A percentile compares a stretch with the other conserved stretches of the same genome.
Evolutionary conservation across 2,888 invertebrate species (phyloP).

Genomic region (Ichneumoninae sp.): DNA sequence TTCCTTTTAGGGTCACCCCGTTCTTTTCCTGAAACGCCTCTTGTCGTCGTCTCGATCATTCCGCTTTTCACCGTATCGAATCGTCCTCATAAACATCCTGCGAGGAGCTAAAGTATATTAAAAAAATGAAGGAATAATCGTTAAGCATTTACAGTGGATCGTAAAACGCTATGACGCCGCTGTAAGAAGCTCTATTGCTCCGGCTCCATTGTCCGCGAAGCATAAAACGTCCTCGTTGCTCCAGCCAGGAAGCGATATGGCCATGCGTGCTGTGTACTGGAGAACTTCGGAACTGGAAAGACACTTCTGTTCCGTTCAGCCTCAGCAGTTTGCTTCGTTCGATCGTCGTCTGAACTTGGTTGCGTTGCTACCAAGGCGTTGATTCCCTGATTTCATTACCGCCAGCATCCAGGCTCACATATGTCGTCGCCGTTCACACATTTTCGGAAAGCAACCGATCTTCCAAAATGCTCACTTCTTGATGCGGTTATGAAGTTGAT

Average conservation of each 20-base stretch:
- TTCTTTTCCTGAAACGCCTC: conserved; percentile 12
- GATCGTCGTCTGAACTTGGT: conserved; percentile 27
- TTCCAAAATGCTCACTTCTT: neutral
- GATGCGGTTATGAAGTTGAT: neutral
- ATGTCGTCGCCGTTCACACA: conserved; percentile 45
- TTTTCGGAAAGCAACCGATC: conserved; percentile 16
- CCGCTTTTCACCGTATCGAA: conserved; percentile 52
- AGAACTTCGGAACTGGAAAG: conserved; percentile 33
- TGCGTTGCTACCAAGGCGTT: conserved; percentile 15
- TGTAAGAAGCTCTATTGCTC: conserved; percentile 1
- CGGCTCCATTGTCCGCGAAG: conserved; percentile 34
- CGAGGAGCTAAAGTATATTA: conserved; percentile 34
- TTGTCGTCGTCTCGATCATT: conserved; percentile 61
- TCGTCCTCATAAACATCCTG: conserved; percentile 57
- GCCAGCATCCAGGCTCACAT: neutral
- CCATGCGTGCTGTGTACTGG: neutral
- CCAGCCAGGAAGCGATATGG: conserved; percentile 16
- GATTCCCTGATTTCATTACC: conserved; percentile 38
- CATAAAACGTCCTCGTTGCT: conserved; percentile 21
- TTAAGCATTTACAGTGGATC: conserved; percentile 59
- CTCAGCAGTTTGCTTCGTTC: conserved; percentile 4
- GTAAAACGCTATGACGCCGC: conserved; percentile 50
- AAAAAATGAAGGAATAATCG: conserved; percentile 65
- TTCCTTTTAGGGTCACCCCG: conserved; percentile 56
- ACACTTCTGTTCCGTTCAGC: conserved; percentile 25